phyloP scores from a whole-genome alignment of 1,140 invertebrate genomes.

The Pseudomyrmex cubaensis region DNA sequence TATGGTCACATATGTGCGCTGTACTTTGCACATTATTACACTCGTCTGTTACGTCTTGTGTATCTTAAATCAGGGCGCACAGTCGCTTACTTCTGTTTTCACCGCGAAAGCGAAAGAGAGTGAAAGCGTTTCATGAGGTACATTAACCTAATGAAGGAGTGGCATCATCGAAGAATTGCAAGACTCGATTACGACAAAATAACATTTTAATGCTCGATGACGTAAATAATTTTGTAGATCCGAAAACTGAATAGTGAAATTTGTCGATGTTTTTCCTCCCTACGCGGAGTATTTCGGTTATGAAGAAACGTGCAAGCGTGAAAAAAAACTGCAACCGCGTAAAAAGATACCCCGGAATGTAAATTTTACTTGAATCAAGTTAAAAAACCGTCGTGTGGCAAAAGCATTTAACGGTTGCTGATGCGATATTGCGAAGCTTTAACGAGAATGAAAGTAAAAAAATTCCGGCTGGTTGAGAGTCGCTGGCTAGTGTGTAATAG shows the following conservation, averaged over 20 bases:
- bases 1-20: slow-evolving; percentile 2
- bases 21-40: not conserved
- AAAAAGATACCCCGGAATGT: not conserved
- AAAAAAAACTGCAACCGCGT: not conserved
- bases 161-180: slow-evolving; percentile 54
- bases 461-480: slow-evolving; percentile 79
- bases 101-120: slow-evolving; percentile 64
- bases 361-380: not conserved
- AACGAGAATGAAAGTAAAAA: slow-evolving; percentile 83
- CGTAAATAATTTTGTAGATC: not conserved
- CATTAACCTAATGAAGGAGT: slow-evolving; percentile 57
- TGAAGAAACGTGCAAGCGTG: not conserved
- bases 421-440: slow-evolving; percentile 42
- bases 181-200: slow-evolving; percentile 2
- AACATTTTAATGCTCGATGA: slow-evolving; percentile 17
- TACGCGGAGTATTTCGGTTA: not conserved
- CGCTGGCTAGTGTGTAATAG: slow-evolving; percentile 85
- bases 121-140: slow-evolving; percentile 55
- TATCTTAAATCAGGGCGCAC: slow-evolving; percentile 38
- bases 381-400: slow-evolving; percentile 33
- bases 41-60: slow-evolving; percentile 26
- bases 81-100: slow-evolving; percentile 49
- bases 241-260: not conserved
- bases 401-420: slow-evolving; percentile 20
- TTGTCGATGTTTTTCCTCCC: not conserved